Evolutionary conservation across 2,888 invertebrate species (phyloP), one percentile per base, ranked within the genome.

Genomic region (Macropis europaea): DNA sequence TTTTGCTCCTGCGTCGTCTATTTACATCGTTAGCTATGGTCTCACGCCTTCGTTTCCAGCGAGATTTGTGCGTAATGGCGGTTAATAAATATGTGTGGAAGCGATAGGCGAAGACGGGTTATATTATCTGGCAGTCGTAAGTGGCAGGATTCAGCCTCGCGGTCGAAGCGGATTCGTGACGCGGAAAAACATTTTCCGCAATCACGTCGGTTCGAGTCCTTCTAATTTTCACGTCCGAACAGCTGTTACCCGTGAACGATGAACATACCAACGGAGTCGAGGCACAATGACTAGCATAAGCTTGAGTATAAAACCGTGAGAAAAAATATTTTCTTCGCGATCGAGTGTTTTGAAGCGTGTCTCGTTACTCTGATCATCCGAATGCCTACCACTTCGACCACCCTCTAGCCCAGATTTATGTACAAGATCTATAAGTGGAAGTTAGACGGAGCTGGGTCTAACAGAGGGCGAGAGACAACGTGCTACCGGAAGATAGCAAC

Each of bases 11-110:
- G 71, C 61, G 42, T 75, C 73, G 71, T 72, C 76, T 82, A 82
- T 82, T 77, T 82, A 82, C 82, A 82, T 73, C 72, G 66, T 75
- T 77, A 73, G 60, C 75, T 70, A 76, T 52, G 72, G 62, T 52
- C 70, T 66, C 57, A 40, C 71, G 63, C 70, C 63, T 70, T 68
- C 77, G 69, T 63, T 73, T 77, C 69, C 68, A 53, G 57, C 52
- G 66, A 76, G 73, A 66, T 56, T 66, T 62, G 48, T 60, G 76
- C 73, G 68, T 62, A 68, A 73, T 61, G 66, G 57, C 54, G 64
- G 69, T 40, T 73, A 77, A 77, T 77, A 77, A 77, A 77, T 77
- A 77, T 57, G 73, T 71, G 54, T 67, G 77, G 76, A 70, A 75
- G 68, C 76, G 74, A 71, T 26, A 64, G 73, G 67, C 67, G 75